Evolutionary conservation across 2,888 invertebrate species (phyloP), one percentile per base, ranked within the genome.

Genomic region (Zaprionus bogoriensis): DNA sequence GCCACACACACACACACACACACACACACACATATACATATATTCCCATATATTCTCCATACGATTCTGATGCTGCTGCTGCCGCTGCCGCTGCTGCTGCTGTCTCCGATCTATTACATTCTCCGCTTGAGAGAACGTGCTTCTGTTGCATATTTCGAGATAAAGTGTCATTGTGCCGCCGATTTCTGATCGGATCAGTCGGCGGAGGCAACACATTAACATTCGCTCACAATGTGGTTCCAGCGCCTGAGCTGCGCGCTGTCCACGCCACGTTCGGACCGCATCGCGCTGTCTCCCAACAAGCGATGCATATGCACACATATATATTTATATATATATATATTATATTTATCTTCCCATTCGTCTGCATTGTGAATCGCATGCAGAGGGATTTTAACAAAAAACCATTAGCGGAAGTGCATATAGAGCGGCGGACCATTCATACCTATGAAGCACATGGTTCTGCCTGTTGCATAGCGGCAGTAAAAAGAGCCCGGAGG

Each of bases 61-160:
- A 42, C 9, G 38, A 58, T 23, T 14, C 42, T 12, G 25, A 71
- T 68, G 66, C 67, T 14, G 67, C 44, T 73, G 27, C 46, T 32
- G 30, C 19, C 44, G 4, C 3, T 41, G 10, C 12, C 25, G 9
- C 10, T 62, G 66, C 66, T 60, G 70, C 65, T 68, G 68, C 61
- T 71, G 72, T 59, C 59, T 67, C 74, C 81, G 87, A 83, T 85
- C 86, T 87, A 75, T 81, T 78, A 74, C 81, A 81, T 59, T 78
- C 78, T 74, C 72, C 82, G 82, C 87, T 87, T 85, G 71, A 83
- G 67, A 77, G 81, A 87, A 87, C 87, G 87, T 87, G 87, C 84
- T 77, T 80, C 87, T 77, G 75, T 77, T 82, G 87, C 85, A 87
- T 75, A 86, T 67, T 82, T 62, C 69, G 76, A 87, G 87, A 87